Conservation (phyloP, 2,113 vertebrate species). For the Pycnonotus jocosus region DNA sequence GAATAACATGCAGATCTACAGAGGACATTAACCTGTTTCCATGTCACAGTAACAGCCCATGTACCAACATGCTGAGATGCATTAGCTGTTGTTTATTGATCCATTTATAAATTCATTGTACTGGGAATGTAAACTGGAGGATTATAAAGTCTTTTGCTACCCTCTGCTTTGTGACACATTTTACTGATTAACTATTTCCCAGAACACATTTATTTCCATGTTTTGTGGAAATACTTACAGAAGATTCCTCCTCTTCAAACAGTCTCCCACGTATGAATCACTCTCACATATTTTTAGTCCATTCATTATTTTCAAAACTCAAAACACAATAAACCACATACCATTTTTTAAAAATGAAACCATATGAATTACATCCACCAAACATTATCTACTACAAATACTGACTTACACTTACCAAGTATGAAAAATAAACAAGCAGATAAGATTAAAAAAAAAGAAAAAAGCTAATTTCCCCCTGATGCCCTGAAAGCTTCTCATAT, state of each 20-base stretch:
- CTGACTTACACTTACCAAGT: not conserved
- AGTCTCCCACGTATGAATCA: slow-evolving; percentile 35
- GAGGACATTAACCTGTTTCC: slow-evolving; percentile 17
- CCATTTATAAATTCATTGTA: not conserved
- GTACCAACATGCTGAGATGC: not conserved
- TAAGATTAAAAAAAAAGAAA: accelerated
- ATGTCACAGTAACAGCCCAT: not conserved
- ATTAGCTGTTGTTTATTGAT: slow-evolving; percentile 52
- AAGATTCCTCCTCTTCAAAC: slow-evolving; percentile 38
- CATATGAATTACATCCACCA: not conserved
- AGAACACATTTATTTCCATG: not conserved
- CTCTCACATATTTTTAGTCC: slow-evolving; percentile 28
- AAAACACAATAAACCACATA: not conserved
- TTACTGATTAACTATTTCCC: not conserved
- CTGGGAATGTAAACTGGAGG: not conserved
- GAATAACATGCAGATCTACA: not conserved
- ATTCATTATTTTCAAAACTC: slow-evolving; percentile 27
- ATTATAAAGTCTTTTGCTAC: not conserved
- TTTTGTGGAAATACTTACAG: slow-evolving; percentile 1
- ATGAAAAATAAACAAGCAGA: not conserved
- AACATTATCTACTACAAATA: not conserved
- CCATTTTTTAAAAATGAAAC: not conserved
- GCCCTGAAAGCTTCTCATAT: not conserved
- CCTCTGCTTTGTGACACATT: slow-evolving; percentile 1
- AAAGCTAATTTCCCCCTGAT: not conserved